Percentiles rank a stretch among this genome's conserved stretches.
Conservation (phyloP, 2,113 vertebrate species). For the Lichenostomus cassidix region DNA sequence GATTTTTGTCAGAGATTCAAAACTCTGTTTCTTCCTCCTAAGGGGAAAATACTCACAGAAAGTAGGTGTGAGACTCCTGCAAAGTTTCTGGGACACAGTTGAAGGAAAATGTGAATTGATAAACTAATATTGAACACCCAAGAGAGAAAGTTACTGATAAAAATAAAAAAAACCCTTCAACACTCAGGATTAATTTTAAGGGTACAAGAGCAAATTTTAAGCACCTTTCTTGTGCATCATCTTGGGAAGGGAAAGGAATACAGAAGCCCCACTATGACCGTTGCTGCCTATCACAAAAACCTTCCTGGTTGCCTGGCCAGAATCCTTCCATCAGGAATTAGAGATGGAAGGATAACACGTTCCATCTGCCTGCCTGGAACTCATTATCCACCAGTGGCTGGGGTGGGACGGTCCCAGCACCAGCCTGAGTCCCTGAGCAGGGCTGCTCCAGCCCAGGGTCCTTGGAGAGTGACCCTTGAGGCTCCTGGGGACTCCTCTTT, state of each 20-base stretch:
- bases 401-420: not conserved
- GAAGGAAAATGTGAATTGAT: not conserved
- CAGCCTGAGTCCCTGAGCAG: not conserved
- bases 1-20: not conserved
- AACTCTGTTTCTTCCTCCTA: not conserved
- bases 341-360: not conserved
- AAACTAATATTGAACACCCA: not conserved
- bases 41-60: not conserved
- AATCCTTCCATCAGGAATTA: not conserved
- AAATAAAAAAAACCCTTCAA: not conserved
- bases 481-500: accelerated
- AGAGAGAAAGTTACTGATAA: not conserved
- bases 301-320: not conserved
- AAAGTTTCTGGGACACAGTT: not conserved
- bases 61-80: not conserved
- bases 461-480: not conserved
- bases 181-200: not conserved
- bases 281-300: not conserved
- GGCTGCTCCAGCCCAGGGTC: not conserved
- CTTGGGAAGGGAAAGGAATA: not conserved
- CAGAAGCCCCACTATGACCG: not conserved
- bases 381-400: not conserved
- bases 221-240: not conserved
- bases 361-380: not conserved
- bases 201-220: not conserved